Evolutionary conservation across 1,140 invertebrate genomes (phyloP).

Genomic region (Drosophila bifasciata): DNA sequence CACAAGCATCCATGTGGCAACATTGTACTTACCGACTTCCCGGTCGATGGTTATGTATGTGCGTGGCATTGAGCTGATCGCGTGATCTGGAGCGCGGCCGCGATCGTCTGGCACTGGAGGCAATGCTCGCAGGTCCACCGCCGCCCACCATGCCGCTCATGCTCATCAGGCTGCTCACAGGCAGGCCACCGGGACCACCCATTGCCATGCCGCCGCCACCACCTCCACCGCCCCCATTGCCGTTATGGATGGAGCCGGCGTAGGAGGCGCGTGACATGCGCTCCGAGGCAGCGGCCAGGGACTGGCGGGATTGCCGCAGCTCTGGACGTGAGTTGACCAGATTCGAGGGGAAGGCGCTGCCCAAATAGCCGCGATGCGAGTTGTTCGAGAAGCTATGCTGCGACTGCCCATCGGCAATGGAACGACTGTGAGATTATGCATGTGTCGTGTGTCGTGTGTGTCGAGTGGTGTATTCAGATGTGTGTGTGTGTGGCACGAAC

Average conservation of each 20-base stretch:
- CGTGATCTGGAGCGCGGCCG: slow-evolving; percentile 88
- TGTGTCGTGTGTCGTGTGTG: background rate
- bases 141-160: slow-evolving; percentile 71
- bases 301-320: slow-evolving; percentile 92
- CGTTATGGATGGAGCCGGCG: slow-evolving; percentile 86
- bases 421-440: slow-evolving; percentile 76
- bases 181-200: slow-evolving; percentile 36
- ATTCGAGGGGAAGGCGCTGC: slow-evolving; percentile 89
- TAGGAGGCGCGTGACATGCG: slow-evolving; percentile 89
- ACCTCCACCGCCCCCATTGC: slow-evolving; percentile 83
- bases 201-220: slow-evolving; percentile 38
- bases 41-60: slow-evolving; percentile 85
- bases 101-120: slow-evolving; percentile 88
- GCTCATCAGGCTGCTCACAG: slow-evolving; percentile 62
- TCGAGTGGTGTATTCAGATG: background rate
- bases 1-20: too few relatives aligned
- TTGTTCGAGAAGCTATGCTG: slow-evolving; percentile 93
- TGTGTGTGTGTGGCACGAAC: slow-evolving; percentile 39
- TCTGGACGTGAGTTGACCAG: slow-evolving; percentile 92
- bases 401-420: slow-evolving; percentile 92
- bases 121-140: slow-evolving; percentile 84
- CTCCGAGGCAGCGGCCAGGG: slow-evolving; percentile 91
- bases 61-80: slow-evolving; percentile 84
- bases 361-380: slow-evolving; percentile 89
- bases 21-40: slow-evolving; percentile 85